These are phyloP conservation scores for Oegoconia quadripuncta DNA, from an alignment of 2,888 invertebrate species.

Conservation along the genomic window DNA sequence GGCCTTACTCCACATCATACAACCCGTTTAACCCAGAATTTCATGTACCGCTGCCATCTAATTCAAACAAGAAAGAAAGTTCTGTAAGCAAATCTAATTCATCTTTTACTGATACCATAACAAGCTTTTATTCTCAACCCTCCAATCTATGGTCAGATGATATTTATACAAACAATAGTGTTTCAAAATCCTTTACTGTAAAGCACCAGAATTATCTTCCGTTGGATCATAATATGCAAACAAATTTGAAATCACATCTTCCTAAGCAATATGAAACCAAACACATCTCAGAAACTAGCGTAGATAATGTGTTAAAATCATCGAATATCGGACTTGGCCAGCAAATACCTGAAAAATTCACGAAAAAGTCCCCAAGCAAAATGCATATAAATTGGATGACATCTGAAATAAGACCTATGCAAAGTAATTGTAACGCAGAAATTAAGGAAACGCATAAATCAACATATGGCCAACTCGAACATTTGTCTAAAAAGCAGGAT, in stretches of 20 bases:
- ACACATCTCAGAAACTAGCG: slow-evolving; percentile 32
- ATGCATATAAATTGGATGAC: slow-evolving; percentile 77
- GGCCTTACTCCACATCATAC: slow-evolving; percentile 58
- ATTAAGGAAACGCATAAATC: slow-evolving; percentile 52
- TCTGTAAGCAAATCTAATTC: slow-evolving; percentile 45
- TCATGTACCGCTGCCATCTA: slow-evolving; percentile 62
- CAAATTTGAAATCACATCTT: slow-evolving; percentile 39
- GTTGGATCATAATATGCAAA: slow-evolving; percentile 42
- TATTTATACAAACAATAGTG: slow-evolving; percentile 55
- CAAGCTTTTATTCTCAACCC: slow-evolving; percentile 66
- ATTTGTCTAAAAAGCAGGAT: slow-evolving; percentile 50
- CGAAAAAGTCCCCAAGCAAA: slow-evolving; percentile 67
- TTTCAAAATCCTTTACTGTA: slow-evolving; percentile 44
- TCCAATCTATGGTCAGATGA: slow-evolving; percentile 68
- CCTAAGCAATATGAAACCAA: slow-evolving; percentile 56
- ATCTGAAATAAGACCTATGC: slow-evolving; percentile 65
- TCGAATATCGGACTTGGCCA: slow-evolving; percentile 38
- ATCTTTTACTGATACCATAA: slow-evolving; percentile 61
- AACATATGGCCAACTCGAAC: slow-evolving; percentile 45
- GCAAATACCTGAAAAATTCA: slow-evolving; percentile 57
- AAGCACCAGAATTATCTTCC: slow-evolving; percentile 59
- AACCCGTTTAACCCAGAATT: slow-evolving; percentile 73
- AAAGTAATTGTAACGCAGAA: slow-evolving; percentile 50
- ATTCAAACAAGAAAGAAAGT: slow-evolving; percentile 55
- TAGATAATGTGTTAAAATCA: slow-evolving; percentile 43